phyloP scores from a whole-genome alignment of 2,113 vertebrate genomes.

The Suricata suricatta region DNA sequence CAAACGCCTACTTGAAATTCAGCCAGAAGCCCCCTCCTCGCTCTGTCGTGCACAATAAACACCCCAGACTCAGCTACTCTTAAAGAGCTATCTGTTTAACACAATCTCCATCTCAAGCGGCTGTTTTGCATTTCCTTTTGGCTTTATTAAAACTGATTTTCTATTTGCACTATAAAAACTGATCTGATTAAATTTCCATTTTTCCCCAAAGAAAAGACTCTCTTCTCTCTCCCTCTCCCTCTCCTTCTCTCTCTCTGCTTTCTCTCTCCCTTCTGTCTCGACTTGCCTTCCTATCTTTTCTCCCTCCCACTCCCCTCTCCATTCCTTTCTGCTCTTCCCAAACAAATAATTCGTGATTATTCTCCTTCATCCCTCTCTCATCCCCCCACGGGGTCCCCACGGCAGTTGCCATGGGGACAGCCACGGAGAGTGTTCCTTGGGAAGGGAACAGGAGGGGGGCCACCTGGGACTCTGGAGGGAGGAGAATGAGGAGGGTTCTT shows the following conservation, averaged over 20 bases:
- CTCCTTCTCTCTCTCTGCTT: conserved; percentile 11
- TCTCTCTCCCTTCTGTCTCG: background rate
- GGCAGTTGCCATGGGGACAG: conserved; percentile 72
- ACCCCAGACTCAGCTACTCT: conserved; percentile 73
- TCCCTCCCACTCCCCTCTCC: background rate
- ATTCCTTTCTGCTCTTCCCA: conserved; percentile 4
- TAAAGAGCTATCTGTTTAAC: conserved; percentile 83
- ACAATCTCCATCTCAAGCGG: conserved; percentile 86
- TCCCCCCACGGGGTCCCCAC: background rate
- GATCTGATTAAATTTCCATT: conserved; percentile 90
- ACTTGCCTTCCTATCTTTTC: background rate
- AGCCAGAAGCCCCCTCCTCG: conserved; percentile 48
- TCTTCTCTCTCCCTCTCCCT: background rate
- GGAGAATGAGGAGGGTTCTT: background rate
- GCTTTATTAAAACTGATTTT: conserved; percentile 90
- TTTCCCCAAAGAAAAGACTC: conserved; percentile 80
- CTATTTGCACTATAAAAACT: conserved; percentile 88
- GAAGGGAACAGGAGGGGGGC: background rate
- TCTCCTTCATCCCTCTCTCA: conserved; percentile 30
- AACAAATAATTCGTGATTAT: conserved; percentile 64
- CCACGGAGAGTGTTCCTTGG: background rate
- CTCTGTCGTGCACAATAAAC: conserved; percentile 51
- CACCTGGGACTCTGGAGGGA: background rate
- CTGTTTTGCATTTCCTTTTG: conserved; percentile 88
- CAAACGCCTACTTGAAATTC: conserved; percentile 30